Evolutionary conservation across 1,140 invertebrate genomes (phyloP), one percentile per base, ranked within the genome.

Genomic region (Cheumatopsyche charites): DNA sequence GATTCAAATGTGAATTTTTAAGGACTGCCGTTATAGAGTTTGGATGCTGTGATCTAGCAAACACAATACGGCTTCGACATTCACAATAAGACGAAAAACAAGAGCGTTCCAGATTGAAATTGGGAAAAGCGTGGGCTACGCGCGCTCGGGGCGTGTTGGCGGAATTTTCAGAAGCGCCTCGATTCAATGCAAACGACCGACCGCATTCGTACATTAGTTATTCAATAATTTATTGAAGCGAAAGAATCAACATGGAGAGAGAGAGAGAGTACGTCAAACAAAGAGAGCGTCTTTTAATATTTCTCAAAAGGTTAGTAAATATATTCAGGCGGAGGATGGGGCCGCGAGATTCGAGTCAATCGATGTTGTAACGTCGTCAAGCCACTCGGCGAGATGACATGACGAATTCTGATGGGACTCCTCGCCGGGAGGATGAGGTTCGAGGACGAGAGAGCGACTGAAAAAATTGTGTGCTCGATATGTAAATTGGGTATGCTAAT

Each of bases 201-300:
- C 58, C 52, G 23, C 49, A 47, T 21, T 21, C 47, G 21, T 41
- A 36, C 23, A 70, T 70, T 70, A 43, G 43, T 70, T 70, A 61
- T 70, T 70, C 58, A 70, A 70, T 70, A 70, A 70, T 70, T 70
- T 70, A 62, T 62, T 45, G 29, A 61, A 61, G 58, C 52, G 68
- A 47, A 62, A 43, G 68, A 63, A 63, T 63, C 62, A 63, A 63
- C 62, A 63, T 41, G 47, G n/a, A 58, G 67, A 41, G 47, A 68
- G 47, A 45, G n/a, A 58, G 67, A 41, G 47, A 68, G 47, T 42
- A 68, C 47, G 58, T 49, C 67, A 68, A 68, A 73, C 71, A 73
- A 55, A 41, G 65, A n/a, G n/a, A 52, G 36, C 71, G 71, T 73
- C 71, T 73, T 73, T 73, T 73, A 63, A 73, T 73, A 73, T 67